These are phyloP conservation scores for Berghia stephanieae DNA, from an alignment of 1,140 invertebrate genomes.

Conservation along the genomic window DNA sequence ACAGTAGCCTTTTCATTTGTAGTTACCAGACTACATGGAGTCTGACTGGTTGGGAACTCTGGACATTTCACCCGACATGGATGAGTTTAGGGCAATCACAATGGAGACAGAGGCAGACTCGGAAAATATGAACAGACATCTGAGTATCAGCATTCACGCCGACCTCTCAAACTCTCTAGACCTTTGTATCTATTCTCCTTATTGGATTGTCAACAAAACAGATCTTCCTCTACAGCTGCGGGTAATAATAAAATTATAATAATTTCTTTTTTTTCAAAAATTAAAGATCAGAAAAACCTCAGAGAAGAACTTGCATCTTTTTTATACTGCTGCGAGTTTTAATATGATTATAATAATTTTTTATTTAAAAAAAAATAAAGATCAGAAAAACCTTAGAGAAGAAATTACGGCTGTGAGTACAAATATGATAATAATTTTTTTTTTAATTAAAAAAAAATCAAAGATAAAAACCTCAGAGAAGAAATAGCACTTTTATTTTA, in stretches of 20 bases:
- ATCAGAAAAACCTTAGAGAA: no score
- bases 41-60: slow-evolving; percentile 78
- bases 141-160: slow-evolving; percentile 74
- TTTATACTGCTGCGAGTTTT: neutral
- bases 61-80: slow-evolving; percentile 75
- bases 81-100: slow-evolving; percentile 72
- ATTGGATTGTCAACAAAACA: slow-evolving; percentile 66
- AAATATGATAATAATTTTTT: no score
- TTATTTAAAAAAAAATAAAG: neutral
- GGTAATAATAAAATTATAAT: no score
- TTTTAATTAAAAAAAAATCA: no score
- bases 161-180: slow-evolving; percentile 66
- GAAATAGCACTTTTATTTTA: no score
- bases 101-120: slow-evolving; percentile 75
- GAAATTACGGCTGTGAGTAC: no score
- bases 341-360: neutral
- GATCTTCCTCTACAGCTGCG: slow-evolving; percentile 73
- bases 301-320: neutral
- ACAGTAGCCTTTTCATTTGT: slow-evolving; percentile 36
- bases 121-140: slow-evolving; percentile 73
- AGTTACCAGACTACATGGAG: slow-evolving; percentile 75
- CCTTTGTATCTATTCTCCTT: slow-evolving; percentile 69
- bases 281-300: no score
- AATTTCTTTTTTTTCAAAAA: no score
- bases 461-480: no score